Evolutionary conservation across 2,797 vertebrate species (phyloP), one percentile per base, ranked within the genome.

Genomic region (Typhlichthys subterraneus): DNA sequence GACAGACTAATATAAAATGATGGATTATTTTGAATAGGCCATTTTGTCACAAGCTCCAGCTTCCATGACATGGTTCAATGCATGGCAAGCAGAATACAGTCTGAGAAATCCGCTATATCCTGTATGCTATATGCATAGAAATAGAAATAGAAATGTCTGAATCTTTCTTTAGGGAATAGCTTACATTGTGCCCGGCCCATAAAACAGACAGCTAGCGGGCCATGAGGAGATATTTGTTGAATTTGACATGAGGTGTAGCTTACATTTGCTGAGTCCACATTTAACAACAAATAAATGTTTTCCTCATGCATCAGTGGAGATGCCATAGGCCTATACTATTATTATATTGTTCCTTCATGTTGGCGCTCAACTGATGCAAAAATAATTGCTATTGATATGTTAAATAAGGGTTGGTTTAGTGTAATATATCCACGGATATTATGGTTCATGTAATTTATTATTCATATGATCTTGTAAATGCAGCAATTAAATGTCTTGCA

Each of bases 381-480:
- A 12, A 3, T 0, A n/a, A n/a, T 23, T 53, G 42, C 33, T 66
- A 66, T 65, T 23, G 12, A 9, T 42, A 9, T 42, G 38, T 42
- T 2, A 0, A 42, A 42, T 9, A 42, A 42, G 8, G 38, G 38
- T 42, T 42, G 38, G 7, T 9, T 8, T 47, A 67, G 65, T 49
- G 13, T 13, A 38, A 57, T 46, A n/a, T 54, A 14, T 33, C 5
- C 12, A 47, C 4, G 68, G 31, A 73, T 76, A 66, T 49, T 65
- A 52, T 61, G 3, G 1, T 49, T 19, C 5, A 42, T 56, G 31
- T 9, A 38, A 6, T 7, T 0, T 42, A 42, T 8, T 42, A 42
- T 42, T 42, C 33, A 38, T 9, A 42, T 42, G 38, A 42, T 42
- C 38, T 42, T 42, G 38, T 42, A 47, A 12, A 29, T 8, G 12